Percentiles rank a stretch among this genome's conserved stretches.
Conservation (phyloP, 2,113 vertebrate genomes). For the Mormoops blainvillei region DNA sequence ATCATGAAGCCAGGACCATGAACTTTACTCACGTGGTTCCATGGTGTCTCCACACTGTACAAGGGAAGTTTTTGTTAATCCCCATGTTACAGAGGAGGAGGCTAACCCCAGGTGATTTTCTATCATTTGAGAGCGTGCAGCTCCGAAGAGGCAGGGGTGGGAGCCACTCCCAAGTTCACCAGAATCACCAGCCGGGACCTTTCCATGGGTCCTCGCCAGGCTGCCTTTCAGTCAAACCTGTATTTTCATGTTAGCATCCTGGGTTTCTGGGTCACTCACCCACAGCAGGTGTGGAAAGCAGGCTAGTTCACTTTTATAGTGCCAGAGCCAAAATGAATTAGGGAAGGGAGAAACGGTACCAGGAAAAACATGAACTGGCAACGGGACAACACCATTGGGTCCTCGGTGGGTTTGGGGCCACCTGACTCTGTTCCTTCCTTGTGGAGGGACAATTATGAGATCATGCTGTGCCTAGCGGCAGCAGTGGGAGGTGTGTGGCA, state of each 20-base stretch:
- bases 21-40: fast-evolving
- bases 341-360: neutral
- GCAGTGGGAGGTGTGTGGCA: too few species aligned
- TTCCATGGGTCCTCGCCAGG: neutral
- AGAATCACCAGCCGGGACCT: fast-evolving
- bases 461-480: neutral
- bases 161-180: fast-evolving
- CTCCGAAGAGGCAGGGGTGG: neutral
- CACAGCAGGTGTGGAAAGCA: neutral
- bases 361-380: fast-evolving
- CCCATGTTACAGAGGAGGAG: neutral
- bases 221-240: neutral
- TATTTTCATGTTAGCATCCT: neutral
- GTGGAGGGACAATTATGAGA: neutral
- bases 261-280: neutral
- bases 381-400: neutral
- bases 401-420: neutral
- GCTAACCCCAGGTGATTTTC: neutral
- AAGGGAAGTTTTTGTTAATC: neutral
- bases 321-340: neutral
- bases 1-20: neutral
- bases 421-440: neutral
- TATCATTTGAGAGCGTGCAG: neutral
- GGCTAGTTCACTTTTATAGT: neutral
- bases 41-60: neutral